Conservation (phyloP, 2,797 vertebrate species). For the Falco concolor region DNA sequence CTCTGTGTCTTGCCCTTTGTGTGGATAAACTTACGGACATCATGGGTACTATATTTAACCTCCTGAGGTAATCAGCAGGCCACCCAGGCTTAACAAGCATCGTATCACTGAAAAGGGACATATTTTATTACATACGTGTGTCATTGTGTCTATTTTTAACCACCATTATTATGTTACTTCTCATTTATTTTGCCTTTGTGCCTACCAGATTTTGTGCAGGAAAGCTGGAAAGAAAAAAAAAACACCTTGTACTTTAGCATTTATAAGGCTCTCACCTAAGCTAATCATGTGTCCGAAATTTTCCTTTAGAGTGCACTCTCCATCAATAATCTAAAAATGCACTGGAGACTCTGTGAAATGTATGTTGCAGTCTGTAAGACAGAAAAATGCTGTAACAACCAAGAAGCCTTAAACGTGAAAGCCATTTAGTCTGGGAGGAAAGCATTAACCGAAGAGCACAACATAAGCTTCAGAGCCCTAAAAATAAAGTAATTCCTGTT, state of each 20-base stretch:
- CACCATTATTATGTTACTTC: not conserved
- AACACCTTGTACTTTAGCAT: not conserved
- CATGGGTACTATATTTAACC: not conserved
- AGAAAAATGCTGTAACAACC: not conserved
- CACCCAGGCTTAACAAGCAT: not conserved
- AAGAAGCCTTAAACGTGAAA: not conserved
- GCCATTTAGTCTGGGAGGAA: not conserved
- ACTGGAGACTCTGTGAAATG: fast-evolving
- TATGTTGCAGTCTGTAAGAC: not conserved
- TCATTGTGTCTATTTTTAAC: not conserved
- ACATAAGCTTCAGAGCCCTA: not conserved
- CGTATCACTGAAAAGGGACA: not conserved
- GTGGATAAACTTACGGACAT: not conserved
- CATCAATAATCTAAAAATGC: not conserved
- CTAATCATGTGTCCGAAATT: not conserved
- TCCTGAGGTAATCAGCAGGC: not conserved
- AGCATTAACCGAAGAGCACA: not conserved
- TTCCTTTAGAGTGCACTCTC: not conserved
- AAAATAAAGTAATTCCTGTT: not conserved
- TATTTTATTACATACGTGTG: not conserved
- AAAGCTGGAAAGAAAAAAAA: not conserved
- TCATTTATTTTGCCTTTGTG: not conserved
- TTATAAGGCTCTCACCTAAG: not conserved
- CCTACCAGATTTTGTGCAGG: not conserved
- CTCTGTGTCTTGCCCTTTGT: not conserved